These are phyloP conservation scores for Otus sunia DNA, from an alignment of 2,113 vertebrate genomes.

Conservation along the genomic window DNA sequence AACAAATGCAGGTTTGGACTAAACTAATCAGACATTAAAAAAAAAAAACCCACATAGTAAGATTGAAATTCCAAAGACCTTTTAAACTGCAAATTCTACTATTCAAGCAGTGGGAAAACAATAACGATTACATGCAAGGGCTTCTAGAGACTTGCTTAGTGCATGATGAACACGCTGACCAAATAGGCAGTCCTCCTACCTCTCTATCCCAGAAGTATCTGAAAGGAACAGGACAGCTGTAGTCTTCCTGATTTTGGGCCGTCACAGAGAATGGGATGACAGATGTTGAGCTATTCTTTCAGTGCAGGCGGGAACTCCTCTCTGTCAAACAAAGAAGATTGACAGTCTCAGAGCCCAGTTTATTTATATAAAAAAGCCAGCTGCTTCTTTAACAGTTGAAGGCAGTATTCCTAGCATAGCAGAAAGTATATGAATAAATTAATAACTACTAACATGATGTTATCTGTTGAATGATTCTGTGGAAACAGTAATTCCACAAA, in stretches of 20 bases:
- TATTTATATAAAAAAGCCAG: conserved; percentile 77
- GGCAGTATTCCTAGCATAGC: conserved; percentile 44
- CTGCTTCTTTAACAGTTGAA: conserved; percentile 73
- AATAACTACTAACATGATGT: conserved; percentile 47
- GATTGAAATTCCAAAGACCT: conserved; percentile 40
- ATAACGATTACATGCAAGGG: conserved; percentile 55
- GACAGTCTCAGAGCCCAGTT: conserved; percentile 74
- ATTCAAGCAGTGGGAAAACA: conserved; percentile 52
- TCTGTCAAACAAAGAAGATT: conserved; percentile 77
- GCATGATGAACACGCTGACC: conserved; percentile 54
- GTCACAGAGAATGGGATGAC: conserved; percentile 77
- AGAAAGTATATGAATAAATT: conserved; percentile 59
- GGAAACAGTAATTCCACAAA: conserved; percentile 43
- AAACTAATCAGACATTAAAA: conserved; percentile 41
- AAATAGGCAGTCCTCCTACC: conserved; percentile 58
- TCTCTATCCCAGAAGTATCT: conserved; percentile 68
- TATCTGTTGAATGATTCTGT: conserved; percentile 35
- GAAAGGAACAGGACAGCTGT: conserved; percentile 79
- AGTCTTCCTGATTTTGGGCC: conserved; percentile 73
- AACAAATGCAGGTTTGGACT: conserved; percentile 27
- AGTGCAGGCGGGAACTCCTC: conserved; percentile 70
- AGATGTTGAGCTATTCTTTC: conserved; percentile 79
- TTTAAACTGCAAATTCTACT: conserved; percentile 56
- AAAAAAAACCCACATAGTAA: not conserved
- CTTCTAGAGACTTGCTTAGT: conserved; percentile 59